These are phyloP conservation scores for Etia nguti DNA, from an alignment of 2,113 vertebrate genomes.

Conservation along the genomic window DNA sequence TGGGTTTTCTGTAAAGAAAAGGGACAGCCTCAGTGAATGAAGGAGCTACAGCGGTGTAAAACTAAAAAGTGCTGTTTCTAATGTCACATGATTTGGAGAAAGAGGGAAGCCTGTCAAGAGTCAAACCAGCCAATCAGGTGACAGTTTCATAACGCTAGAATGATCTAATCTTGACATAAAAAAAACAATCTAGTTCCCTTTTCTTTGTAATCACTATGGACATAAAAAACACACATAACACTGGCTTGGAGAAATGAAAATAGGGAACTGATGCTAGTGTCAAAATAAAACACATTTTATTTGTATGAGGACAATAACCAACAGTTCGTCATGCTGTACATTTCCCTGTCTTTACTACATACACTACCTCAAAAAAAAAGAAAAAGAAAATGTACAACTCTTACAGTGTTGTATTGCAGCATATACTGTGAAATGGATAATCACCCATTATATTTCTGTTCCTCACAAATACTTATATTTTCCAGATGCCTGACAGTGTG, in stretches of 20 bases:
- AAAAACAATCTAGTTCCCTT: constrained; percentile 40
- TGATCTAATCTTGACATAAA: constrained; percentile 39
- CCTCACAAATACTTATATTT: neutral
- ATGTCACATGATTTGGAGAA: constrained; percentile 35
- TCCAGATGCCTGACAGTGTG: neutral
- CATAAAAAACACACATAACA: neutral
- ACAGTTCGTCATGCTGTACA: neutral
- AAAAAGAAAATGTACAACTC: constrained; percentile 32
- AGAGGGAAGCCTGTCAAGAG: neutral
- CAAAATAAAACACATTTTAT: constrained; percentile 52
- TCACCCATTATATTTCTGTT: constrained; percentile 4
- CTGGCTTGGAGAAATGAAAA: constrained; percentile 42
- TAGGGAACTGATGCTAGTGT: constrained; percentile 34
- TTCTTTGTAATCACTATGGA: constrained; percentile 18
- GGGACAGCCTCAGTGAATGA: neutral
- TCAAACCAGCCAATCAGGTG: constrained; percentile 21
- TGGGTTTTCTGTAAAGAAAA: neutral
- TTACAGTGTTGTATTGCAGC: constrained; percentile 3
- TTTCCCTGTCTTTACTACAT: neutral
- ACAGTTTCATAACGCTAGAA: constrained; percentile 50
- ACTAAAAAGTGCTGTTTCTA: neutral
- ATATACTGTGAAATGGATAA: constrained; percentile 4
- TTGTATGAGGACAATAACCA: constrained; percentile 15
- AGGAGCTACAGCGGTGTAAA: neutral
- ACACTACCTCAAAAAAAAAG: neutral